A percentile compares a stretch with the other conserved stretches of the same genome.
Conservation (phyloP, 2,797 vertebrate genomes). For the Acomys russatus region DNA sequence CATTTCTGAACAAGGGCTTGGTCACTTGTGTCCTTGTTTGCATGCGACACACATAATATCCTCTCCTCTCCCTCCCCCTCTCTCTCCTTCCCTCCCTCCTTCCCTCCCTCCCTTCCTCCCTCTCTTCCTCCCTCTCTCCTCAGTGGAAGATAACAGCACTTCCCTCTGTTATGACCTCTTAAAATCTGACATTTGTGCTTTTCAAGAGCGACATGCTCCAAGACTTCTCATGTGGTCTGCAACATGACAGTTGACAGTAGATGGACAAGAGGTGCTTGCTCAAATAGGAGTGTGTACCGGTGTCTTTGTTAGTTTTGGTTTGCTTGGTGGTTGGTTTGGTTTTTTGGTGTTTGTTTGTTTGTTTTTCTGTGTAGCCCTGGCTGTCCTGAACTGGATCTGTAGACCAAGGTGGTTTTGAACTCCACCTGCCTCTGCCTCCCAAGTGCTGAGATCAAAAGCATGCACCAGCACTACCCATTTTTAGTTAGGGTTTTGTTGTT, state of each 20-base stretch:
- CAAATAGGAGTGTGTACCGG: neutral
- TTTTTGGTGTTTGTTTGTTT: neutral
- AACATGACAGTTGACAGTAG: neutral
- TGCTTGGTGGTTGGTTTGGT: neutral
- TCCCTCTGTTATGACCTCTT: neutral
- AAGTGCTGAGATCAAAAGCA: neutral
- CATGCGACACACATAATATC: neutral
- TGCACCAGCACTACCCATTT: neutral
- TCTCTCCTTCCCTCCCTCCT: neutral
- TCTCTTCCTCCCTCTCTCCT: neutral
- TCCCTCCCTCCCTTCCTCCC: no score
- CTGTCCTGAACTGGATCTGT: neutral
- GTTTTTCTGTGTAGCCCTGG: neutral
- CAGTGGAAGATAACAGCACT: neutral
- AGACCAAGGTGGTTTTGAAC: neutral
- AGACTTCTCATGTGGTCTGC: neutral
- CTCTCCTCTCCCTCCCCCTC: no score
- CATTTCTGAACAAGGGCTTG: neutral
- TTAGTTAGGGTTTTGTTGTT: neutral
- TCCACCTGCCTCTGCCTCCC: neutral
- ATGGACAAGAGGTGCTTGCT: neutral
- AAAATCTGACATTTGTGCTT: slow-evolving; percentile 14
- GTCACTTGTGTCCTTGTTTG: neutral
- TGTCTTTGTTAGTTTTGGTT: neutral
- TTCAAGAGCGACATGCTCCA: neutral